Evolutionary conservation across 2,888 invertebrate species (phyloP), one percentile per base, ranked within the genome.

Genomic region (Endomychus coccineus): DNA sequence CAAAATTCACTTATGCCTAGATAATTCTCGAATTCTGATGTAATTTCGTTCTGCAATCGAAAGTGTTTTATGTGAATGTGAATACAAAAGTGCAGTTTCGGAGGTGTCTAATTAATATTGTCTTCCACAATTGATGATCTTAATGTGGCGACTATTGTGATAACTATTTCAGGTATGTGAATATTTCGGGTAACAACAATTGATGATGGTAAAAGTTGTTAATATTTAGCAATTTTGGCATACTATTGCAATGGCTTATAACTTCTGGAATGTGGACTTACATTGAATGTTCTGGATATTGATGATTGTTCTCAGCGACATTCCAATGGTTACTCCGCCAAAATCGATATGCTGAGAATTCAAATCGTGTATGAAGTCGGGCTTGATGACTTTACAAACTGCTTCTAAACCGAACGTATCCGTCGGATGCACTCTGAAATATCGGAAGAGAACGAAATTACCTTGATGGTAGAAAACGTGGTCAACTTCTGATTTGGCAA

Each of bases 291-390:
- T 56, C 31, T 51, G 46, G 9, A 56, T 27, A 1, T 42, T 46
- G 6, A 56, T 38, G 2, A 47, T 39, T 19, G 41, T 46, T 19
- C 42, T 49, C 3, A 14, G 11, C 3, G 39, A 38, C 23, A 29
- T 39, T n/a, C 54, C 54, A 11, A 55, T 22, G 4, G 43, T 21
- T 1, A 46, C 42, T 2, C 33, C 29, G 1, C 56, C 56, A 40
- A 56, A 56, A 43, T 54, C 48, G n/a, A 56, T 31, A 7, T 45
- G 47, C 28, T 55, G 53, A 5, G 41, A 25, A 5, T 45, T 43
- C 5, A 53, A 40, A 35, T 58, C 52, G 39, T 53, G 54, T 6
- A 51, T 40, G 27, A 57, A 55, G 28, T 49, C 48, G 1, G 58
- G 58, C 23, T 36, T 43, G 9, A 53, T 36, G 2, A 55, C 53